phyloP scores from a whole-genome alignment of 2,113 vertebrate genomes.

The Australoheros scitulus region DNA sequence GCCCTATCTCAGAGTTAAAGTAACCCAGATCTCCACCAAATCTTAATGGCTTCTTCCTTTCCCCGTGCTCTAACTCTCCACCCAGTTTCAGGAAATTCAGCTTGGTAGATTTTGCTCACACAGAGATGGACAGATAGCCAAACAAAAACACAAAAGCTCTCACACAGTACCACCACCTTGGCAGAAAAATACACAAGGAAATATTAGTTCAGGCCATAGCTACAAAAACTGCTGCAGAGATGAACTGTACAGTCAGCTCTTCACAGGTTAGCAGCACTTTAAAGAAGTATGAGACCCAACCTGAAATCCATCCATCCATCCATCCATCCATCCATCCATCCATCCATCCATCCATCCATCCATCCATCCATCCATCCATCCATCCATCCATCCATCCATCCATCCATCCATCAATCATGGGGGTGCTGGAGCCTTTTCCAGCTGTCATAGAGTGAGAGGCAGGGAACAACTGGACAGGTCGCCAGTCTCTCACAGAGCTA shows the following conservation, averaged over 20 bases:
- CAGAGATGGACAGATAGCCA: neutral
- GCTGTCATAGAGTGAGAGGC: neutral
- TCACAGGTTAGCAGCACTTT: neutral
- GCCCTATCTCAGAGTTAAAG: neutral
- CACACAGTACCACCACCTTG: neutral
- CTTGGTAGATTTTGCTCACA: neutral
- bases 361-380: fast-evolving
- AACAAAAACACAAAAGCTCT: neutral
- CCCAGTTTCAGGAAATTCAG: neutral
- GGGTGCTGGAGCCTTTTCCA: neutral
- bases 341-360: fast-evolving
- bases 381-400: fast-evolving
- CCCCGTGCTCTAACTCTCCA: neutral
- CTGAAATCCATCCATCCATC: fast-evolving
- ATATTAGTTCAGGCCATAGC: neutral
- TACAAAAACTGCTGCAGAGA: neutral
- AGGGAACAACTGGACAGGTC: neutral
- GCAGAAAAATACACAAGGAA: neutral
- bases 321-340: neutral
- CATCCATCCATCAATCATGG: too few species aligned
- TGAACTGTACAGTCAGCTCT: neutral
- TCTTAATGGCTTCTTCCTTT: slow-evolving; percentile 9
- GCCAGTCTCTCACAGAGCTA: neutral
- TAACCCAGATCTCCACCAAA: neutral
- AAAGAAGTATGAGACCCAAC: fast-evolving